Evolutionary conservation across 2,888 invertebrate species (phyloP), one percentile per base, ranked within the genome.

Genomic region (Macaria liturata): DNA sequence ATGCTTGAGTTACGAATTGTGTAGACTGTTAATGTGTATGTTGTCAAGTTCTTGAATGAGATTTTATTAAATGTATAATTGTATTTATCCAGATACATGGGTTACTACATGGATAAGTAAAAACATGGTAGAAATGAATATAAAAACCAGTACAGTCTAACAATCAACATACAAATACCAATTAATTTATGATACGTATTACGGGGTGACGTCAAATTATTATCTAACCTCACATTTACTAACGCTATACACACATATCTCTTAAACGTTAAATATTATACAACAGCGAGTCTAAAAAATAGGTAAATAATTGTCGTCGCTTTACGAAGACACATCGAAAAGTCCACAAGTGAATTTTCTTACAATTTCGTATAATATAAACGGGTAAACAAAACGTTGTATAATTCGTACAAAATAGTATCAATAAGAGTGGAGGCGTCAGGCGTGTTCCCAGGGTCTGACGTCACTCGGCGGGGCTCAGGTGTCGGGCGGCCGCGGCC

Each of bases 251-350:
- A 62, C 65, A 62, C 57, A 65, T 56, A 62, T 56, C 50, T 59
- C 64, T 57, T 61, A 60, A 64, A 54, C 59, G 64, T 61, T 60
- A 65, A 56, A 63, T 67, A 71, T 68, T 67, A 67, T 72, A 79
- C 72, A 83, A 83, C 73, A 82, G 74, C 76, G 70, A 76, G 67
- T 81, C 79, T 78, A 83, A 81, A 83, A 83, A 80, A 84, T 84
- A 83, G 76, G 72, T 74, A 78, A 37, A 77, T 76, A 78, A 81
- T 65, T 73, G 74, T 75, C 78, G 65, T 74, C 77, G 70, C 42
- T 42, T 72, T 68, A 72, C 74, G 79, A 81, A 80, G 82, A 80
- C 75, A 78, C 75, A 78, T 82, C 76, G 69, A 84, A 84, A 84
- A 83, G 72, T 76, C 70, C 72, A 65, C 70, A 68, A 72, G 69